Percentiles rank a stretch among this genome's conserved stretches.
Evolutionary conservation across 2,113 vertebrate genomes (phyloP).

Genomic region (Brevimyrus niger): DNA sequence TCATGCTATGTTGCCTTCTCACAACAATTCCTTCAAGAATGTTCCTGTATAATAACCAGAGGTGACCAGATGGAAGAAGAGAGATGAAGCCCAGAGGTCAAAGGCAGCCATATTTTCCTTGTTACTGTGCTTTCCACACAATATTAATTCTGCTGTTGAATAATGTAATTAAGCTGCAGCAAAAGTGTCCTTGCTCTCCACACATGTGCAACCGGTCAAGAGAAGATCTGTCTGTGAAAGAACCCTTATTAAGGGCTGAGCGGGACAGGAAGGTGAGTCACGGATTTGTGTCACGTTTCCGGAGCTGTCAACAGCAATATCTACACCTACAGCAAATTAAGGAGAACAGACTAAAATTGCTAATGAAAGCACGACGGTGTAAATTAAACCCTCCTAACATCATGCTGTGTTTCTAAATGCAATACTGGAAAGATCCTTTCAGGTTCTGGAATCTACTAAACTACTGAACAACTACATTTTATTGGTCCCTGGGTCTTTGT

Average conservation of each 20-base stretch:
- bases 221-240: neutral
- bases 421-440: neutral
- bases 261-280: neutral
- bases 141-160: neutral
- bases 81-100: neutral
- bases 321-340: neutral
- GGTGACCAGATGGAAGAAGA: neutral
- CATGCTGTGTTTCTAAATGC: neutral
- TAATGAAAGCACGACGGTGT: neutral
- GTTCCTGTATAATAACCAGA: neutral
- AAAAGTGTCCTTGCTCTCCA: neutral
- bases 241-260: neutral
- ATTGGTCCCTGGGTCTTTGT: neutral
- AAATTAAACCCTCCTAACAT: constrained; percentile 5
- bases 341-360: neutral
- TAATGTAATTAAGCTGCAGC: neutral
- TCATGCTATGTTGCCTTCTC: neutral
- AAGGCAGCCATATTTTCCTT: neutral
- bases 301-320: neutral
- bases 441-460: neutral
- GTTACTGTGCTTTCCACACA: neutral
- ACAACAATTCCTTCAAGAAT: neutral
- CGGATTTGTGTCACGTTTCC: neutral
- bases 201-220: neutral
- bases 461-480: neutral